Percentiles rank a stretch among this genome's conserved stretches.
Evolutionary conservation across 1,140 invertebrate species (phyloP).

Genomic region (Acromyrmex echinatior): DNA sequence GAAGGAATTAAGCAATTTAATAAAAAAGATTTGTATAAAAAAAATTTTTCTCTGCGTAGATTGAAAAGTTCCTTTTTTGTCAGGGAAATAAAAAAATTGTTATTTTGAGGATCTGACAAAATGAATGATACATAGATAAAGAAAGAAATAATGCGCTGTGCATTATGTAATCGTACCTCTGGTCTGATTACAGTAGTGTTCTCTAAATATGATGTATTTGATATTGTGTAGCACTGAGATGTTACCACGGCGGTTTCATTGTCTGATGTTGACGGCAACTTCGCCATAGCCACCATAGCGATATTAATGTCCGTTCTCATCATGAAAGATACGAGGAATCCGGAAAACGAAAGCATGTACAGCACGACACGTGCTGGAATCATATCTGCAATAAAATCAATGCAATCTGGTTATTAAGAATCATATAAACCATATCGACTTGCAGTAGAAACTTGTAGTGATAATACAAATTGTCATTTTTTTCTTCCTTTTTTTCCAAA

Average conservation of each 20-base stretch:
- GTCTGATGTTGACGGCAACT: slow-evolving; percentile 75
- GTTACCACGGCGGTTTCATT: slow-evolving; percentile 64
- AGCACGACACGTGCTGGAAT: slow-evolving; percentile 90
- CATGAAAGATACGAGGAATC: slow-evolving; percentile 92
- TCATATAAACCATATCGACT: background rate
- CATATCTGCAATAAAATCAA: slow-evolving; percentile 80
- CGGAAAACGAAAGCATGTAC: slow-evolving; percentile 91
- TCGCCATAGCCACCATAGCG: slow-evolving; percentile 90
- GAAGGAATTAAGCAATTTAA: background rate
- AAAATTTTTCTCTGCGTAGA: background rate
- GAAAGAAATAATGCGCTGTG: background rate
- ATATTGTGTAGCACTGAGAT: slow-evolving; percentile 77
- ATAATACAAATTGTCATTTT: background rate
- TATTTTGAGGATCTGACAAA: background rate
- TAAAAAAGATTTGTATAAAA: background rate
- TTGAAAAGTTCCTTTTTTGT: background rate
- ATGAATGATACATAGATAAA: background rate
- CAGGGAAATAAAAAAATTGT: background rate
- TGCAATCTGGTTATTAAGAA: background rate
- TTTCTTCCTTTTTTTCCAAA: background rate
- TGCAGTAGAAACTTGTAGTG: background rate
- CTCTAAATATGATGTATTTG: slow-evolving; percentile 62
- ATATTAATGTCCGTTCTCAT: slow-evolving; percentile 92
- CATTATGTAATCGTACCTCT: slow-evolving; percentile 62
- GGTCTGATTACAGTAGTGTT: slow-evolving; percentile 63